phyloP scores from a whole-genome alignment of 2,113 vertebrate genomes.

The Erythrocercus mccallii region DNA sequence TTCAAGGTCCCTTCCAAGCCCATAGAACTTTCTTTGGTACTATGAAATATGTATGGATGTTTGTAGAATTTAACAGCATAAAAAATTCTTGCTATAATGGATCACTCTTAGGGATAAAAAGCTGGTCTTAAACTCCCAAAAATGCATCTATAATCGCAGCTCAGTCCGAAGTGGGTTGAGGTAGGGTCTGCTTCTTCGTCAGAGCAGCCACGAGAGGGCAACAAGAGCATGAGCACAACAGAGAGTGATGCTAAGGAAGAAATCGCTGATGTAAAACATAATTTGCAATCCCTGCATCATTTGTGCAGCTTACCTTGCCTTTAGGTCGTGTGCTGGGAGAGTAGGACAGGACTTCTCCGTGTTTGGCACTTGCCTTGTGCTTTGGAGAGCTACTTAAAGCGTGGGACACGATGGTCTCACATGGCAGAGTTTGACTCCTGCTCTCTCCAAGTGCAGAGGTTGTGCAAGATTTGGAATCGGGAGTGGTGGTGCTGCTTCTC shows the following conservation, averaged over 20 bases:
- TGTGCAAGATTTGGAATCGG: background rate
- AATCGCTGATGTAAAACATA: rapidly evolving
- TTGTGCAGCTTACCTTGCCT: background rate
- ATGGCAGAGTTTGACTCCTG: rapidly evolving
- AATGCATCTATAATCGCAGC: rapidly evolving
- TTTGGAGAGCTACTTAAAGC: background rate
- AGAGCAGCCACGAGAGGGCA: conserved; percentile 53
- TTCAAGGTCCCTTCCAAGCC: background rate
- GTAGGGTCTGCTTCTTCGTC: background rate
- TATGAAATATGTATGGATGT: rapidly evolving
- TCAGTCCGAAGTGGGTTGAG: rapidly evolving
- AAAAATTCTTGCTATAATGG: background rate
- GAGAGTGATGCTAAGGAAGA: rapidly evolving
- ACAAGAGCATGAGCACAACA: conserved; percentile 26
- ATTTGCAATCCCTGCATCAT: background rate
- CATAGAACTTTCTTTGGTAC: background rate
- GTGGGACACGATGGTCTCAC: rapidly evolving
- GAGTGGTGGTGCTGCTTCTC: background rate
- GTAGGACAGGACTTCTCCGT: background rate
- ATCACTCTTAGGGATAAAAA: background rate
- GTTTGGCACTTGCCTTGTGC: rapidly evolving
- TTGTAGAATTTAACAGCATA: background rate
- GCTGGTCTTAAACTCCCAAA: background rate
- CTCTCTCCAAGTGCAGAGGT: background rate
- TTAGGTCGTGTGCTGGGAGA: background rate